These are phyloP conservation scores for Wasmannia auropunctata DNA, from an alignment of 1,140 invertebrate genomes.

Conservation along the genomic window DNA sequence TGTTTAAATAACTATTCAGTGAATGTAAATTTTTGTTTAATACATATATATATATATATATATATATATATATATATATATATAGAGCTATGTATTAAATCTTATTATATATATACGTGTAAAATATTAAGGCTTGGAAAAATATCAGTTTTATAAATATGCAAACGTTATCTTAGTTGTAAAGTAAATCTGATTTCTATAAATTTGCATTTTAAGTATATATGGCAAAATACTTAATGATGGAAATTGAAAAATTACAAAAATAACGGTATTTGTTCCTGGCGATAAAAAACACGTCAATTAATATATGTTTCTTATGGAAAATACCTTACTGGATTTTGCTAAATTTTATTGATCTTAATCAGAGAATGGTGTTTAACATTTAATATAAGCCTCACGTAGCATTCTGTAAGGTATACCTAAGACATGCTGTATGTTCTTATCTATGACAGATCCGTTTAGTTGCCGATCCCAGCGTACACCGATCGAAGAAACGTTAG, in stretches of 20 bases:
- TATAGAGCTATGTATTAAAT: no score
- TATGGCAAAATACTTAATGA: not conserved
- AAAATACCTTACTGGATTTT: not conserved
- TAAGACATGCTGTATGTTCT: not conserved
- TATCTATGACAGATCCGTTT: slow-evolving; percentile 8
- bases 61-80: no score
- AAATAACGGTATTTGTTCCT: not conserved
- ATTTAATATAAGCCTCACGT: not conserved
- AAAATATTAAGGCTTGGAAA: no score
- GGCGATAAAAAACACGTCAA: not conserved
- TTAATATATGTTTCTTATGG: not conserved
- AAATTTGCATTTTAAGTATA: not conserved
- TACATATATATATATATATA: no score
- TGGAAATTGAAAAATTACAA: not conserved
- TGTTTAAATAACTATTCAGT: no score
- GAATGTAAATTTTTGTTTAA: no score
- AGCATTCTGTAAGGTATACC: not conserved
- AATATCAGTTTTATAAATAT: no score
- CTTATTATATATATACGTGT: no score
- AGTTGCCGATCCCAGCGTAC: not conserved
- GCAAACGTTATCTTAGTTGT: not conserved
- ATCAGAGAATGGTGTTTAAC: not conserved
- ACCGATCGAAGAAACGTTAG: slow-evolving; percentile 17
- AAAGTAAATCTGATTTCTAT: not conserved
- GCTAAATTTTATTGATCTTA: not conserved